Percentiles rank a stretch among this genome's conserved stretches.
phyloP scores from a whole-genome alignment of 2,113 vertebrate species.

The Rhinopomastus cyanomelas region DNA sequence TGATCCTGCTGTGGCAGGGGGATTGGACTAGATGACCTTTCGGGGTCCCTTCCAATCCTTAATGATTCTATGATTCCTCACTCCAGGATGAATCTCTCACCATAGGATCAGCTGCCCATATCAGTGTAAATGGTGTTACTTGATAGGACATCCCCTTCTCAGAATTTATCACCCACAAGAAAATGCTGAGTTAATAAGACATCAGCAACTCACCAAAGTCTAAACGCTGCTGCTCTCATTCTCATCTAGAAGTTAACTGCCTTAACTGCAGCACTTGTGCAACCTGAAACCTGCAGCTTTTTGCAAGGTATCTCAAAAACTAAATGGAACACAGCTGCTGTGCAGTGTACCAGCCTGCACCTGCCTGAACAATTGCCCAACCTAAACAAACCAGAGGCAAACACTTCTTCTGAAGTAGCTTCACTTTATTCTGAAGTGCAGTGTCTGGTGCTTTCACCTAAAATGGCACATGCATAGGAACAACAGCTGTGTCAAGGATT shows the following conservation, averaged over 20 bases:
- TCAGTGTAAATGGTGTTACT: background rate
- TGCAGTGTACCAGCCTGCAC: background rate
- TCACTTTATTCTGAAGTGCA: background rate
- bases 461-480: background rate
- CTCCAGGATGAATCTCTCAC: background rate
- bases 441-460: background rate
- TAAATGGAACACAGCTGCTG: background rate
- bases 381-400: background rate
- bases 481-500: background rate
- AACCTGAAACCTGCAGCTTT: background rate
- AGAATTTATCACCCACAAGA: background rate
- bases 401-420: background rate
- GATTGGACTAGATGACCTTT: too few relatives aligned
- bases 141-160: background rate
- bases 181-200: background rate
- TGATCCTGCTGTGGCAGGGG: too few relatives aligned
- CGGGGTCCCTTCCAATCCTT: too few relatives aligned
- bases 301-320: background rate
- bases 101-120: background rate
- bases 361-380: background rate
- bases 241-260: background rate
- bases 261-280: background rate
- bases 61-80: too few relatives aligned
- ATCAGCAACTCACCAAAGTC: background rate
- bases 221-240: background rate